Evolutionary conservation across 2,888 invertebrate species (phyloP).

Genomic region (Linnaemya vulpina): DNA sequence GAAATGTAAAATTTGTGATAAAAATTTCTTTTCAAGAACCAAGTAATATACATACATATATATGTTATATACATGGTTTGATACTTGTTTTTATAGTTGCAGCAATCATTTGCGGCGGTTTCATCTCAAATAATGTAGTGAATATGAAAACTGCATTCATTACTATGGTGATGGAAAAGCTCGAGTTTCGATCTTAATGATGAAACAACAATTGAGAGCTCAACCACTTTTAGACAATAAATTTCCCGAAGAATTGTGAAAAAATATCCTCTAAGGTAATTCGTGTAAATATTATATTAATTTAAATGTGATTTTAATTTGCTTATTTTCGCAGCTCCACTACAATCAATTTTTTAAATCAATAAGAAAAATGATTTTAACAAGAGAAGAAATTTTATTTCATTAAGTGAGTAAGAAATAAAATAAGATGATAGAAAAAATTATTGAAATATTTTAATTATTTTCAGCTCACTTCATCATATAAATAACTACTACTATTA

Average conservation of each 20-base stretch:
- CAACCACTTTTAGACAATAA: not conserved
- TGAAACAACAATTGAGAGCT: constrained; percentile 28
- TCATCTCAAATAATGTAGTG: not conserved
- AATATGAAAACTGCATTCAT: constrained; percentile 32
- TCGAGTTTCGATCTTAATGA: constrained; percentile 14
- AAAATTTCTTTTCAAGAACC: constrained; percentile 42
- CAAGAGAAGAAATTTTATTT: not conserved
- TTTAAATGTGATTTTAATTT: not conserved
- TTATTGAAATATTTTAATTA: not conserved
- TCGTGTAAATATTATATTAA: not conserved
- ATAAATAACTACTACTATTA: not conserved
- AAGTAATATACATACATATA: constrained; percentile 23
- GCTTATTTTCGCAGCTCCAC: not conserved
- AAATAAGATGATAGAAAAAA: not conserved
- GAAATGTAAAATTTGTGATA: constrained; percentile 57
- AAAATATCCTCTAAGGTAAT: not conserved
- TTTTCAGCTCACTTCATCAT: not conserved
- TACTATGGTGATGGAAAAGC: not conserved
- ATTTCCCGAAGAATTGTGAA: not conserved
- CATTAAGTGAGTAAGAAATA: not conserved
- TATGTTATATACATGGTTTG: not conserved
- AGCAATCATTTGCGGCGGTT: not conserved
- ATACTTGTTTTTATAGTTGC: constrained; percentile 6
- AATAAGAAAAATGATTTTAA: not conserved
- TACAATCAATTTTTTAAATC: constrained; percentile 5